Evolutionary conservation across 1,140 invertebrate species (phyloP), one percentile per base, ranked within the genome.

Genomic region (Grapholita molesta): DNA sequence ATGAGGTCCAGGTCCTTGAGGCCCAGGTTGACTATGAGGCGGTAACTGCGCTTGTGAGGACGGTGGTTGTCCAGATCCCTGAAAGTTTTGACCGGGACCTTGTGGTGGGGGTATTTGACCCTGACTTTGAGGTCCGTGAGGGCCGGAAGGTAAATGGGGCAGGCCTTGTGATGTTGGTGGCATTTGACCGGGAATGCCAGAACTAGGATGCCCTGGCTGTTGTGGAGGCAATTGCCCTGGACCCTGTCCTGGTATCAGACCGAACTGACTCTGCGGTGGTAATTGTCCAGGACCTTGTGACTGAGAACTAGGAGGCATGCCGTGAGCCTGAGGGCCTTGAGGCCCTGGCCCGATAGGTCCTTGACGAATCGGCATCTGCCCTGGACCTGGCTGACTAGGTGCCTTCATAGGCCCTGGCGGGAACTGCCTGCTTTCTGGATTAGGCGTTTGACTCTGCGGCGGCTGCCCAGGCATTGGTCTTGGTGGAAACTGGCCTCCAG

Each of bases 41-140:
- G 80, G 75, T 67, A 76, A 85, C 23, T 81, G 76, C 32, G 85
- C 76, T 53, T 80, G 77, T 28, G 71, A 68, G 70, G 78, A 80
- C 69, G 73, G 77, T 48, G 70, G 9, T 70, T 52, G 74, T 38
- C 35, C 69, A 67, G 75, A 74, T 12, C 69, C 70, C 18, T 72
- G 70, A 8, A 61, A 24, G 7, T 35, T 38, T 38, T 21, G 42
- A 6, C 42, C 42, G 9, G 15, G 42, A 15, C 69, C 68, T 52
- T 64, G 57, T 25, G 70, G 69, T 35, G 33, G 12, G 8, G 52
- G 52, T 23, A 53, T 21, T 23, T 57, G 53, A 25, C 24, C 53
- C 64, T 67, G 38, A 35, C 70, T 32, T 55, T 35, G 57, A 8
- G 30, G 66, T 8, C 57, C 66, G 48, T 74, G 77, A 61, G 78